Base-by-base conservation (phyloP, 1,140 invertebrate genomes). In the Mactra quadrangularis region DNA sequence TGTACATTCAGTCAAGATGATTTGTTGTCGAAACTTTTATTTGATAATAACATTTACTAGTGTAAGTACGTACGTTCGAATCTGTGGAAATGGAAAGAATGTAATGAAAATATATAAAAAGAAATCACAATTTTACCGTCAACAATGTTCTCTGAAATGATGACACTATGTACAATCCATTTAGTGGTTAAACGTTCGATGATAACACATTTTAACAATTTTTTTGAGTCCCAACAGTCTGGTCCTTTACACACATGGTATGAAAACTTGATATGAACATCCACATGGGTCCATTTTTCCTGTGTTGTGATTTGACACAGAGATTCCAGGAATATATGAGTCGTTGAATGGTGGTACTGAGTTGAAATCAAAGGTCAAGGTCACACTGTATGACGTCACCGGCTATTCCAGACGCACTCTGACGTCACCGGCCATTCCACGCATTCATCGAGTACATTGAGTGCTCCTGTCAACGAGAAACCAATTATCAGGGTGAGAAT, bases 381-480 rank as follows among this genome's bases (percentile, higher is more conserved):
- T 75, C 72, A 75, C 72, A 55, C 35, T 41, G 64, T 76, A 41
- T 68, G 53, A 68, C 77, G 77, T 81, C 77, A 81, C 77, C 77
- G 77, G 45, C 77, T 64, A 71, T 81, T 81, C 77, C 77, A 81
- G 57, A 64, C 60, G 38, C 38, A 6, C 38, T 76, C 74, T 68
- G 53, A 68, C 77, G 77, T 81, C 77, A 81, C 77, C 77, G 77
- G 45, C 77, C 77, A 71, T 81, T 81, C 77, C 77, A 81, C 41
- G 77, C 60, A 45, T 76, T 76, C 77, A 81, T 68, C 77, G 77
- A 81, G 66, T 81, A 81, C 77, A 81, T 81, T 81, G 77, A 71
- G 77, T 66, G 77, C 38, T 81, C 77, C 77, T 81, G 77, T 81
- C 77, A 81, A 81, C 77, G 77, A 81, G 77, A 81, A 81, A 81